A percentile compares a stretch with the other conserved stretches of the same genome.
Evolutionary conservation across 2,888 invertebrate species (phyloP).

Genomic region (Dioctria linearis): DNA sequence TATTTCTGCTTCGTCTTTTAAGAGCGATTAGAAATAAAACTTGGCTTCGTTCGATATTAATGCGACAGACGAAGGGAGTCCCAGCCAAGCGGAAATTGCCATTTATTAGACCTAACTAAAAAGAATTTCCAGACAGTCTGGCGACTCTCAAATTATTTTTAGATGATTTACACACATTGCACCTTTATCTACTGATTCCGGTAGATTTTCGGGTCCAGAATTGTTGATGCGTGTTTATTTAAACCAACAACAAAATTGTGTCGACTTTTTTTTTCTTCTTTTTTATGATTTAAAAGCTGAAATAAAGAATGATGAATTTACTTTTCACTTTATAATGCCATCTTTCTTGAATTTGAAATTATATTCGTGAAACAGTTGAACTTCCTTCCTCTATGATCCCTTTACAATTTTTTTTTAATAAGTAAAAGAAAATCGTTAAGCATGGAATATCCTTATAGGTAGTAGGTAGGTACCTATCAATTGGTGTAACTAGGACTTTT

Average conservation of each 20-base stretch:
- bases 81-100: slow-evolving; percentile 35
- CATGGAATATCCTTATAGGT: too few species aligned
- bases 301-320: too few species aligned
- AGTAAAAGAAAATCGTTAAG: too few species aligned
- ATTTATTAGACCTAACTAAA: not conserved
- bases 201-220: not conserved
- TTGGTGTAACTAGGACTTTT: too few species aligned
- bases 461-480: too few species aligned
- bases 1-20: not conserved
- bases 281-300: too few species aligned
- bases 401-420: too few species aligned
- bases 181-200: not conserved
- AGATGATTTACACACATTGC: slow-evolving; percentile 18
- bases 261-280: too few species aligned
- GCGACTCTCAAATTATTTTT: slow-evolving; percentile 41
- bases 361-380: too few species aligned
- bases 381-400: too few species aligned
- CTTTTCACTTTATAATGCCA: too few species aligned
- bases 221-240: not conserved
- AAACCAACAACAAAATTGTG: not conserved
- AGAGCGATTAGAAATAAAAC: slow-evolving; percentile 15
- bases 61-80: slow-evolving; percentile 16
- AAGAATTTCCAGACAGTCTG: slow-evolving; percentile 42
- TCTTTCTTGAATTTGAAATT: too few species aligned
- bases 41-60: slow-evolving; percentile 29